Base-by-base conservation (phyloP, 2,888 invertebrate species). In the Thyatira batis region DNA sequence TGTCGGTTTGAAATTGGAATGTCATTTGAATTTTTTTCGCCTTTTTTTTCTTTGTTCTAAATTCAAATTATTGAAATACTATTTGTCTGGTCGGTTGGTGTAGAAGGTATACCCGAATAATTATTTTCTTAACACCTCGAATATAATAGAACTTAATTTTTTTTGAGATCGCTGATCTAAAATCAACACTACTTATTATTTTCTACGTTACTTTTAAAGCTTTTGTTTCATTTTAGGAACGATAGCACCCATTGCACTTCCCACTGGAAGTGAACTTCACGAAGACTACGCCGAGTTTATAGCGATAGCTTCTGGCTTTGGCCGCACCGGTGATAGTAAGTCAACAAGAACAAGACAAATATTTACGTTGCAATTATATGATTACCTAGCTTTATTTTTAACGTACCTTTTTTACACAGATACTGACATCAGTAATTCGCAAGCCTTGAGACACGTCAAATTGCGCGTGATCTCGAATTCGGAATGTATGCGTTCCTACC, bases 281-380 rank as follows among this genome's bases (percentile, higher is more conserved):
- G 54, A 72, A n/a, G 58, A 58, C 43, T 78, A 70, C 28, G 62
- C 52, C 3, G 69, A 68, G 11, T 52, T 52, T n/a, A 57, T 33
- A 2, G 76, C 57, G 6, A 54, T 67, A 3, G 76, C 75, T 5
- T 75, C 77, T 51, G 78, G 78, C 50, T 78, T 60, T 48, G 76
- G 78, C 13, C 55, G 56, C 9, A 73, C 69, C 28, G 52, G 55
- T 39, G 72, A 74, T 52, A 67, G 77, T 74, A 61, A 67, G 63
- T 51, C n/a, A n/a, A n/a, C n/a, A n/a, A n/a, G n/a, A n/a, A n/a
- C n/a, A 30, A 30, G 10, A 1, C 11, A 10, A 30, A 2, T 30
- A 30, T 30, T 30, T 30, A 30, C 30, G 8, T 1, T 30, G 30
- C 11, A 2, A 30, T 11, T 8, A 30, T 2, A 30, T 2, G 1